phyloP scores from a whole-genome alignment of 2,888 invertebrate species.

The Elegia similella region DNA sequence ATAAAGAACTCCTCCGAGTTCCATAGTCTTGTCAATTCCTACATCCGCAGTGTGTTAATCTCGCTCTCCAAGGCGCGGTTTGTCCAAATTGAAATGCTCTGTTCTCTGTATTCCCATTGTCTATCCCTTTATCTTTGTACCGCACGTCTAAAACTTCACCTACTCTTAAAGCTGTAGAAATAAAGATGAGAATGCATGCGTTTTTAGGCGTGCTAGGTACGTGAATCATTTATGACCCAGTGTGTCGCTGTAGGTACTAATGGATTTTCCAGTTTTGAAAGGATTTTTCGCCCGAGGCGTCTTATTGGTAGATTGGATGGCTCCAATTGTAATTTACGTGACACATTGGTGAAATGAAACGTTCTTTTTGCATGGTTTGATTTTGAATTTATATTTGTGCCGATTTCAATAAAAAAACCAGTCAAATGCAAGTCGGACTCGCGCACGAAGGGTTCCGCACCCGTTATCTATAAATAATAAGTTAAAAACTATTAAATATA shows the following conservation, averaged over 20 bases:
- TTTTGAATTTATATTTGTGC: neutral
- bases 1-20: slow-evolving; percentile 1
- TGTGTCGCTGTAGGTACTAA: slow-evolving; percentile 15
- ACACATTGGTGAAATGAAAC: neutral
- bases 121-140: slow-evolving; percentile 19
- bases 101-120: slow-evolving; percentile 42
- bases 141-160: neutral
- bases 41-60: slow-evolving; percentile 37
- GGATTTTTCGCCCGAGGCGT: slow-evolving; percentile 14
- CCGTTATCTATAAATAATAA: too few relatives aligned
- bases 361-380: neutral
- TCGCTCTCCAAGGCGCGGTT: slow-evolving; percentile 52
- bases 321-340: slow-evolving; percentile 5
- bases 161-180: neutral
- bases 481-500: too few relatives aligned
- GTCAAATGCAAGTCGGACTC: too few relatives aligned
- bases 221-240: slow-evolving; percentile 16
- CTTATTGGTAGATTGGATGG: slow-evolving; percentile 3
- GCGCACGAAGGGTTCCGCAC: too few relatives aligned
- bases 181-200: neutral
- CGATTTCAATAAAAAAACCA: too few relatives aligned
- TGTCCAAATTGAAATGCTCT: slow-evolving; percentile 71
- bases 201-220: slow-evolving; percentile 19
- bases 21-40: neutral
- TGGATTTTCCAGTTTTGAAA: slow-evolving; percentile 18